Evolutionary conservation across 2,113 vertebrate genomes (phyloP).

Genomic region (Daboia siamensis): DNA sequence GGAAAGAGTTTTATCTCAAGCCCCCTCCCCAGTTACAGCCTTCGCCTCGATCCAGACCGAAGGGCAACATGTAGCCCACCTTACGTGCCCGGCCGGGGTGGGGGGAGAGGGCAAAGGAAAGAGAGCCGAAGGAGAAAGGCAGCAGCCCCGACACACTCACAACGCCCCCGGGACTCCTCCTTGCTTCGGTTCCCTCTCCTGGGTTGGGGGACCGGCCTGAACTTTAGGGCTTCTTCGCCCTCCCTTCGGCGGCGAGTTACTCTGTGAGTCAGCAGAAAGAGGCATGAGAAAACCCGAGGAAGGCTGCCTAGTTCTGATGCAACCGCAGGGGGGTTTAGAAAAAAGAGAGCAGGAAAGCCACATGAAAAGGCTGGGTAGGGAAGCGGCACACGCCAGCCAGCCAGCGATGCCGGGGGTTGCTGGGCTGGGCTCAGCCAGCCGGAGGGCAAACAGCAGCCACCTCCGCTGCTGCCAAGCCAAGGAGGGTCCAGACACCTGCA

Average conservation of each 20-base stretch:
- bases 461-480: not conserved
- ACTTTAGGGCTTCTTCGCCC: constrained; percentile 5
- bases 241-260: constrained; percentile 59
- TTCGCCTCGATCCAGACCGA: not conserved
- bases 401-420: not conserved
- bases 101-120: too few species aligned
- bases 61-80: constrained; percentile 45
- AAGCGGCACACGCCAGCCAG: not conserved
- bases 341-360: not conserved
- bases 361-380: not conserved
- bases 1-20: not conserved
- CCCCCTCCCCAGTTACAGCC: constrained; percentile 22
- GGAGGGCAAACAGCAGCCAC: not conserved
- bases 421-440: not conserved
- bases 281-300: constrained; percentile 57
- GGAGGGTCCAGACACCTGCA: not conserved
- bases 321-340: constrained; percentile 57
- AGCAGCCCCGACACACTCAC: constrained; percentile 47
- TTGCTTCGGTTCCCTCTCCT: constrained; percentile 60
- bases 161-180: constrained; percentile 54
- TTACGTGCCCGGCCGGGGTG: not conserved
- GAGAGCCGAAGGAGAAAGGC: not conserved
- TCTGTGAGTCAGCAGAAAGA: constrained; percentile 68
- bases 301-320: constrained; percentile 66
- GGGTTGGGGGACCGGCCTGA: constrained; percentile 56